Base-by-base conservation (phyloP, 1,140 invertebrate species). In the Dermatophagoides farinae region DNA sequence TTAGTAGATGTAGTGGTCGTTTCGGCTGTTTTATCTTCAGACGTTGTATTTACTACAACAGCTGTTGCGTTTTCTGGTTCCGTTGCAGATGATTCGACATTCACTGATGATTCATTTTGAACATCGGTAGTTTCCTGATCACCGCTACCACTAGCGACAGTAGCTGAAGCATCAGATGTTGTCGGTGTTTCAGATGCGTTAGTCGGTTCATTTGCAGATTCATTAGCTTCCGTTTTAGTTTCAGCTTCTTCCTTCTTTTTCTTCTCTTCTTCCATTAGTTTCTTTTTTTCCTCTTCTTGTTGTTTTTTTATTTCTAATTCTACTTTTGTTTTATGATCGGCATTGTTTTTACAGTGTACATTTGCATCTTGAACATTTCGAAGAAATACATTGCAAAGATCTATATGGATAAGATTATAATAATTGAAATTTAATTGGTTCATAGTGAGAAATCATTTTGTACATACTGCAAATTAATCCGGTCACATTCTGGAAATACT, bases 261-360 rank as follows among this genome's bases (percentile, higher is more conserved):
- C 18, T 52, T 47, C 20, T 63, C 25, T 57, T 63, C 60, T 59
- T 65, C 22, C 44, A 65, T 63, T 60, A 31, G 31, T 64, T 62
- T 59, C 58, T 20, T 58, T 55, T 12, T 46, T 16, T 50, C 49
- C 12, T 23, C 37, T 50, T 46, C 58, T 18, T 47, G n/a, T 12
- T 49, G 52, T 40, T 60, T 60, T 11, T 18, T 50, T 23, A 23
- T 18, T n/a, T 60, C 44, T 25, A 4, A 8, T n/a, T 60, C 44
- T 25, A 40, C 9, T 52, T 31, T 47, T 49, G 58, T 5, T 8
- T 31, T 31, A 31, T 31, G 31, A 31, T 31, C 31, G 31, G 8
- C 31, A 31, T 31, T 31, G 8, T 31, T 31, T 31, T 8, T 31
- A 31, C 31, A 57, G 23, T 60, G 58, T 23, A 49, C 58, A 60